Base-by-base conservation (phyloP, 2,113 vertebrate genomes). In the Trinectes maculatus region DNA sequence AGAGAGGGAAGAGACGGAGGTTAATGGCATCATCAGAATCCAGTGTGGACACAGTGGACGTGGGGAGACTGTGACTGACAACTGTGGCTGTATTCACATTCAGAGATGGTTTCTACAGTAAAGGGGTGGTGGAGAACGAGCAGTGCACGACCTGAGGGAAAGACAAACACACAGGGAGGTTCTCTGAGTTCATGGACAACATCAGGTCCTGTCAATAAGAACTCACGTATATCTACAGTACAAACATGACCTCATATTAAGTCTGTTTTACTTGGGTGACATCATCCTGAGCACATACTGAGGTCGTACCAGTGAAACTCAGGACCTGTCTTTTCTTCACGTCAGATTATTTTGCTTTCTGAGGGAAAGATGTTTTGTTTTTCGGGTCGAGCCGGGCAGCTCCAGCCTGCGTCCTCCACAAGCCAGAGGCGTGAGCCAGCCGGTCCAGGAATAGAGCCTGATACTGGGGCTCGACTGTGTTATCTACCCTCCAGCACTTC, bases 391-490 rank as follows among this genome's bases (percentile, higher is more conserved):
- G 31, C 28, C 25, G 64, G 51, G 37, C 18, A 77, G 18, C 26
- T 63, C 63, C 65, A 70, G 39, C 28, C 60, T 77, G 36, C 47
- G 8, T 66, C 65, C 60, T 36, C 73, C 6, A 54, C 78, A 64
- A 66, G 59, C 86, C 82, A 54, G 42, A 58, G 62, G 31, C 74
- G 77, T 86, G 89, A 91, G 46, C 65, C 67, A 85, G 42, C 19
- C 43, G 18, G 31, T 58, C 76, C 86, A 69, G 84, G 88, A 93
- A 93, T 89, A 91, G 89, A 83, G 68, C 58, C 77, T 74, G 82
- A 89, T 80, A 82, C 63, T 74, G 69, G 39, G 64, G 24, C 55
- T 67, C 48, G 19, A 25, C 31, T 36, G 22, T 46, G 56, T 80
- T 72, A 89, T 80, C 79, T 64, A 13, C 5, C 39, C 40, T 1